Evolutionary conservation across 2,888 invertebrate genomes (phyloP).

Genomic region (Tiliacea citrago): DNA sequence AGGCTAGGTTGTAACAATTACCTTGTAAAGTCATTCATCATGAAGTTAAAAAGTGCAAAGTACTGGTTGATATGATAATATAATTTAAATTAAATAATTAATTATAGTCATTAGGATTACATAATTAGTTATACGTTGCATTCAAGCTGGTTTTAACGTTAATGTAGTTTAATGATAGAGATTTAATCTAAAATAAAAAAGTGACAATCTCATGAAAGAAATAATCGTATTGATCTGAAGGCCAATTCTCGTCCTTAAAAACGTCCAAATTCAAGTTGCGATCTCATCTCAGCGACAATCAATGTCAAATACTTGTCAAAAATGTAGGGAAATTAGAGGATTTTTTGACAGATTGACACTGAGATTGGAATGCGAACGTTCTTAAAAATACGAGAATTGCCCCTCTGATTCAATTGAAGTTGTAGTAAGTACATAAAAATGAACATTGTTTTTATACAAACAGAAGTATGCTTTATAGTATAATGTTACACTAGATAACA

Average conservation of each 20-base stretch:
- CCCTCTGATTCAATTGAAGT: not conserved
- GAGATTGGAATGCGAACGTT: too few relatives aligned
- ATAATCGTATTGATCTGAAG: conserved; percentile 16
- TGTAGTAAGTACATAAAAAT: not conserved
- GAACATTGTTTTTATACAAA: not conserved
- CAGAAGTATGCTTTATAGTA: not conserved
- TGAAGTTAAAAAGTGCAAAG: not conserved
- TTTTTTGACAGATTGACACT: too few relatives aligned
- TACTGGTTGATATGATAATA: conserved; percentile 2
- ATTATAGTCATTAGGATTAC: not conserved
- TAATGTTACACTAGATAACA: conserved; percentile 23
- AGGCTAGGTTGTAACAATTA: not conserved
- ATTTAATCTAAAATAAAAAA: conserved; percentile 32
- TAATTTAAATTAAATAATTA: conserved; percentile 3
- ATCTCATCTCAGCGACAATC: too few relatives aligned
- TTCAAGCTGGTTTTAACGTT: conserved; percentile 1
- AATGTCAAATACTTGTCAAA: too few relatives aligned
- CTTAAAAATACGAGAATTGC: too few relatives aligned
- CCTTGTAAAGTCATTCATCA: not conserved
- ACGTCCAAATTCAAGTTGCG: too few relatives aligned
- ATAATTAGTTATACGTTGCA: conserved; percentile 7
- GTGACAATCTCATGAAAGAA: conserved; percentile 12
- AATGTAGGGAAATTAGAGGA: too few relatives aligned
- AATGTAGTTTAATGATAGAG: not conserved
- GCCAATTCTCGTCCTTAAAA: too few relatives aligned